Conservation (phyloP, 2,797 vertebrate species). For the Scolopax bukidnonensis region DNA sequence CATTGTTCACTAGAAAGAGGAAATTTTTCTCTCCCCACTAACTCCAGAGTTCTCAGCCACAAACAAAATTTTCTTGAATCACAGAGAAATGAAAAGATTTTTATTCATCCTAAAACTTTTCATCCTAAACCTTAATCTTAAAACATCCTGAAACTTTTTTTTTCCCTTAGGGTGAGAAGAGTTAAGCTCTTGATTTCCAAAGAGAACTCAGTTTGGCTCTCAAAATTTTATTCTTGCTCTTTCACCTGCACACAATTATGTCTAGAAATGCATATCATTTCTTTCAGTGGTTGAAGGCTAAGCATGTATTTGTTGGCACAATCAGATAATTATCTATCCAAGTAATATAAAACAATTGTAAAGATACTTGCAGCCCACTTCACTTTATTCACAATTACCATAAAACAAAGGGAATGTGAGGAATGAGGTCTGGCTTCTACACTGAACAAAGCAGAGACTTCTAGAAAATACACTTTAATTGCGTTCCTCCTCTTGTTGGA, state of each 20-base stretch:
- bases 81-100: not conserved
- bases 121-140: not conserved
- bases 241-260: constrained; percentile 25
- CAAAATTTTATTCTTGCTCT: not conserved
- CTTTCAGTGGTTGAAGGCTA: not conserved
- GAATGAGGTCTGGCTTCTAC: constrained; percentile 15
- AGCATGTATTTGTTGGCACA: constrained; percentile 43
- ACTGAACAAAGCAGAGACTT: constrained; percentile 4
- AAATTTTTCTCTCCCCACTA: not conserved
- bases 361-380: constrained; percentile 30
- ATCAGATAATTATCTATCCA: constrained; percentile 26
- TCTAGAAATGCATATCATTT: not conserved
- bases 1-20: not conserved
- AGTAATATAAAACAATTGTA: constrained; percentile 44
- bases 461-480: constrained; percentile 33
- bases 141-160: not conserved
- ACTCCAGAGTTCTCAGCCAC: not conserved
- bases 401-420: constrained; percentile 12
- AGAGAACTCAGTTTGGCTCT: not conserved
- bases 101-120: not conserved
- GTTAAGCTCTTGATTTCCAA: not conserved
- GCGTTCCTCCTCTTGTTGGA: not conserved
- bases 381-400: constrained; percentile 6
- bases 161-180: not conserved
- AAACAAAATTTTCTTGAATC: not conserved